These are phyloP conservation scores for Mellilla xanthometata DNA, from an alignment of 2,888 invertebrate genomes.

Conservation along the genomic window DNA sequence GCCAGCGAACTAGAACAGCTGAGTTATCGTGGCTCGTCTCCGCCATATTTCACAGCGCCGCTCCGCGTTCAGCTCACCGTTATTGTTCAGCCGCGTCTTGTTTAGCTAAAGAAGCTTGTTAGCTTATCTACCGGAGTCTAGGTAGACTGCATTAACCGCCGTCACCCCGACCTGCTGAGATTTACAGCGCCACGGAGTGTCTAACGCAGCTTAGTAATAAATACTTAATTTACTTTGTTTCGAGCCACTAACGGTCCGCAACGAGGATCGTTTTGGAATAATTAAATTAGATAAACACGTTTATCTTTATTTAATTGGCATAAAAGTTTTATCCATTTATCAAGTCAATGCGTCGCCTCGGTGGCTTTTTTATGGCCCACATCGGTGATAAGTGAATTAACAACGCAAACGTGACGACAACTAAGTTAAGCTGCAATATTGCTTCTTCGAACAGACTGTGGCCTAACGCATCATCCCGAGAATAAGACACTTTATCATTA, in stretches of 20 bases:
- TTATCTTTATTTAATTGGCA: constrained; percentile 21
- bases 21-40: constrained; percentile 75
- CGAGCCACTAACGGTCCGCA: constrained; percentile 31
- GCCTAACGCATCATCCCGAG: constrained; percentile 32
- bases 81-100: constrained; percentile 23
- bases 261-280: constrained; percentile 11
- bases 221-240: constrained; percentile 25
- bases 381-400: constrained; percentile 48
- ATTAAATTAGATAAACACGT: constrained; percentile 18
- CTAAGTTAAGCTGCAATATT: constrained; percentile 56
- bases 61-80: constrained; percentile 14
- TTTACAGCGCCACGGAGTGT: constrained; percentile 58
- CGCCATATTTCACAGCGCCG: constrained; percentile 74
- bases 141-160: constrained; percentile 73
- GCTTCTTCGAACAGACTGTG: constrained; percentile 39
- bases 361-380: constrained; percentile 41
- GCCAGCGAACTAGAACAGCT: constrained; percentile 42
- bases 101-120: constrained; percentile 27
- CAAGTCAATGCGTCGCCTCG: constrained; percentile 44
- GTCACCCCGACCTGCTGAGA: constrained; percentile 58
- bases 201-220: constrained; percentile 43
- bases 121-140: constrained; percentile 63
- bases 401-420: constrained; percentile 56
- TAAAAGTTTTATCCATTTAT: constrained; percentile 33
- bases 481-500: constrained; percentile 69